These are phyloP conservation scores for Amphiprion ocellaris DNA, from an alignment of 2,113 vertebrate genomes.

Conservation along the genomic window DNA sequence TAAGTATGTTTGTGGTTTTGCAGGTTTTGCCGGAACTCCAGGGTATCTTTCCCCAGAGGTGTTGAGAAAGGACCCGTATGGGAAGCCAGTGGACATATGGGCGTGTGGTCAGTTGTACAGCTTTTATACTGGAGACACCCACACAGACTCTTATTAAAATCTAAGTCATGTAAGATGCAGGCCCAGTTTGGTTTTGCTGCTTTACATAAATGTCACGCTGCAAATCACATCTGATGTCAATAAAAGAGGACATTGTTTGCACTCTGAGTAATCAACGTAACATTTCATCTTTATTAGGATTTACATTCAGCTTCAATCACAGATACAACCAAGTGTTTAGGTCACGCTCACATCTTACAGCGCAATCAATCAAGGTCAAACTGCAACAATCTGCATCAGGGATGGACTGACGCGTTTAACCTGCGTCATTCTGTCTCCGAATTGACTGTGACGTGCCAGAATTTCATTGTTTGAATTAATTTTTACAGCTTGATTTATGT, in stretches of 20 bases:
- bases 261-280: background rate
- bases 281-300: too few species aligned
- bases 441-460: too few species aligned
- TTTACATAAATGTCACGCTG: background rate
- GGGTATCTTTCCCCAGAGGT: conserved; percentile 98
- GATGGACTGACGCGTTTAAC: too few species aligned
- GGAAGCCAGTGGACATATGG: conserved; percentile 99
- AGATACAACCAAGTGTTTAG: too few species aligned
- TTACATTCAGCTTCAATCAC: background rate
- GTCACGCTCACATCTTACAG: too few species aligned
- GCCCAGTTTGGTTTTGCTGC: background rate
- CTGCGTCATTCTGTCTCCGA: too few species aligned
- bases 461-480: too few species aligned
- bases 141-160: background rate
- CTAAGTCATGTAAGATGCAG: too few species aligned
- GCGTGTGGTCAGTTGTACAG: conserved; percentile 92
- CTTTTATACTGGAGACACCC: conserved; percentile 1
- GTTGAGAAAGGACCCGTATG: conserved; percentile 98
- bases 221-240: too few species aligned
- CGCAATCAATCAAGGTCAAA: too few species aligned
- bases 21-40: conserved; percentile 99
- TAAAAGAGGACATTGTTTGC: background rate
- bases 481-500: background rate
- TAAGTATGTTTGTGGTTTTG: background rate
- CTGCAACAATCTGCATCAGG: too few species aligned